Evolutionary conservation across 1,140 invertebrate species (phyloP), one percentile per base, ranked within the genome.

Genomic region (Papilio dardanus): DNA sequence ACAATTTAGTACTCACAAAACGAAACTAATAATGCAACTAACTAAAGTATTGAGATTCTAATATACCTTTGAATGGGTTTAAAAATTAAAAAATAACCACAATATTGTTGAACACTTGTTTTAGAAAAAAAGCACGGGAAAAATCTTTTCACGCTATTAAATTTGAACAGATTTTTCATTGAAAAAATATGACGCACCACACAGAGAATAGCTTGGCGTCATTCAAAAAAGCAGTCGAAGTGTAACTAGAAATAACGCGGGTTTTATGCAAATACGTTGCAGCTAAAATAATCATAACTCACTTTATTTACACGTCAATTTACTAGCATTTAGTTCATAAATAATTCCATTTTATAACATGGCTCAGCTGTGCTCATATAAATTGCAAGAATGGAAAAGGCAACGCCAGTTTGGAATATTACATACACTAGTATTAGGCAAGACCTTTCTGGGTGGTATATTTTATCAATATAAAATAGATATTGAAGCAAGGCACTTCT

Each of bases 171-270:
- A 69, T 69, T 42, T 40, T 69, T 58, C 30, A 73, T 73, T 73
- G 50, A 73, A 73, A 73, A 37, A 58, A 73, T 73, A 30, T 58
- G 28, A 73, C 71, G 46, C 58, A 58, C 30, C 28, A 46, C 31
- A 35, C 71, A 37, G 42, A 73, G 67, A 69, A 69, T 40, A 69
- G 46, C 30, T 21, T 33, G 12, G 46, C 71, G 6, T 31, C 71
- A 33, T 73, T 73, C 24, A 73, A 73, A 73, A 73, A 37, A 50
- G 19, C 30, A 58, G 71, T 35, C 30, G n/a, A 28, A 33, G 28
- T 73, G 71, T 73, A 54, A 73, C 71, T 50, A 69, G 33, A 54
- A 73, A 73, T 46, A 54, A 73, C n/a, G 16, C 46, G 19, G 71
- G 30, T 24, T 69, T 69, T 42, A 37, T 40, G 19, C 30, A 73